Conservation (phyloP, 2,113 vertebrate species). For the Nibea albiflora region DNA sequence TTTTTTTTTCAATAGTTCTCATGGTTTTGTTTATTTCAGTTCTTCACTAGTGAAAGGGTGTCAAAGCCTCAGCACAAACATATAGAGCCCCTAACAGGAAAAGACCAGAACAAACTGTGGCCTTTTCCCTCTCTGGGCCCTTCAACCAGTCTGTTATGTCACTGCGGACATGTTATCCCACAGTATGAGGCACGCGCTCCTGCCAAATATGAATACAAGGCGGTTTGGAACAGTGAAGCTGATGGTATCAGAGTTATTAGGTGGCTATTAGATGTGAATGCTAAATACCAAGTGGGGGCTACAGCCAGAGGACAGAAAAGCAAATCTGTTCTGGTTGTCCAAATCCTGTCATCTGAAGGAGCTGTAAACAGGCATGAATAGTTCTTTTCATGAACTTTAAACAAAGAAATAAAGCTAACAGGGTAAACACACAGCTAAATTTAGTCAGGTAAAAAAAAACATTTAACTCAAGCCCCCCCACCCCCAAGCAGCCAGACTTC, state of each 20-base stretch:
- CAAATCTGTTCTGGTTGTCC: slow-evolving; percentile 24
- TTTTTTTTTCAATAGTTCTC: slow-evolving; percentile 61
- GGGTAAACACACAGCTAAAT: slow-evolving; percentile 13
- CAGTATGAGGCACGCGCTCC: slow-evolving; percentile 24
- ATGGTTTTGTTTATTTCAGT: slow-evolving; percentile 75
- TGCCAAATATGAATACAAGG: slow-evolving; percentile 46
- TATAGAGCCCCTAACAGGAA: slow-evolving; percentile 69
- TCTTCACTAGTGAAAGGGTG: slow-evolving; percentile 67
- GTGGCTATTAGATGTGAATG: slow-evolving; percentile 51
- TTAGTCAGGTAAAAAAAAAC: background rate
- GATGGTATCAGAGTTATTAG: slow-evolving; percentile 49
- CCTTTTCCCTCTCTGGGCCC: slow-evolving; percentile 62
- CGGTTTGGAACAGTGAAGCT: slow-evolving; percentile 12
- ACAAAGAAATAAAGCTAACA: background rate
- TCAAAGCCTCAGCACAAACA: slow-evolving; percentile 74
- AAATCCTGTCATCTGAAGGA: slow-evolving; percentile 35
- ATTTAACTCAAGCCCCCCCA: slow-evolving; percentile 33
- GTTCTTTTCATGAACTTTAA: slow-evolving; percentile 10
- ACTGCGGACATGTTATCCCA: slow-evolving; percentile 56
- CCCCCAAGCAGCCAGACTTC: slow-evolving; percentile 58
- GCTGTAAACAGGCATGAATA: slow-evolving; percentile 1
- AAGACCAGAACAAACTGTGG: slow-evolving; percentile 73
- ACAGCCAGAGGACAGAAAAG: slow-evolving; percentile 12
- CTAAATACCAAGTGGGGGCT: slow-evolving; percentile 34
- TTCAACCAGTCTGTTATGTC: slow-evolving; percentile 60